Percentiles rank a stretch among this genome's conserved stretches.
Evolutionary conservation across 1,140 invertebrate genomes (phyloP).

Genomic region (Drosophila sp.): DNA sequence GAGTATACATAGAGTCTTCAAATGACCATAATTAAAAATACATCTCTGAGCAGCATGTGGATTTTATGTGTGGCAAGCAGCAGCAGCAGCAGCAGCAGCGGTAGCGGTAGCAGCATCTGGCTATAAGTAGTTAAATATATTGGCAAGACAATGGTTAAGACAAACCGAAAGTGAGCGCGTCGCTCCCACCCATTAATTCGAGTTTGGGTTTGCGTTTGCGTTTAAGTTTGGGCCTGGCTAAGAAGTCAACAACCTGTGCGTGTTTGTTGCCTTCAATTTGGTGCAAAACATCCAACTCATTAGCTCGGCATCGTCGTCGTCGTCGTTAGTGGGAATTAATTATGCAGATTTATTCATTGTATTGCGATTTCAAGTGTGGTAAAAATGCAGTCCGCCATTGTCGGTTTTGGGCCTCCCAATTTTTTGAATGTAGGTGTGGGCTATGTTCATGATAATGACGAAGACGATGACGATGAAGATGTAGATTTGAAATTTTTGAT

Average conservation of each 20-base stretch:
- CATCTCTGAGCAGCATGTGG: conserved; percentile 72
- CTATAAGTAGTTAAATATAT: conserved; percentile 22
- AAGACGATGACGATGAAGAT: conserved; percentile 34
- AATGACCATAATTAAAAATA: conserved; percentile 78
- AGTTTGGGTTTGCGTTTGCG: conserved; percentile 3
- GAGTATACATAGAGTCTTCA: conserved; percentile 42
- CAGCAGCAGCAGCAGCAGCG: not conserved
- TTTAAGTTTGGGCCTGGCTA: conserved; percentile 4
- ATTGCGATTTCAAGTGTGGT: conserved; percentile 80
- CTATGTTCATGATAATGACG: conserved; percentile 46
- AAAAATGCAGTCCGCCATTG: conserved; percentile 66
- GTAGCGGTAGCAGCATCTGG: conserved; percentile 57
- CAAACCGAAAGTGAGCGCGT: conserved; percentile 60
- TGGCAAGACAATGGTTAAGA: conserved; percentile 33
- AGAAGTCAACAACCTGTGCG: conserved; percentile 77
- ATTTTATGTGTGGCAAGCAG: conserved; percentile 45
- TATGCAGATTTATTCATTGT: conserved; percentile 81
- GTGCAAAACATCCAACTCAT: conserved; percentile 73
- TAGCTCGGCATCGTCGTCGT: conserved; percentile 64
- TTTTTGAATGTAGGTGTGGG: conserved; percentile 52
- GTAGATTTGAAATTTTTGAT: conserved; percentile 3
- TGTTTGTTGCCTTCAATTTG: conserved; percentile 74
- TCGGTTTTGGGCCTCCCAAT: conserved; percentile 29
- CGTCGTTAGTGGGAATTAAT: conserved; percentile 75
- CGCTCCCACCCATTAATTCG: conserved; percentile 17